A percentile compares a stretch with the other conserved stretches of the same genome.
These are phyloP conservation scores for Jordanella pulchra DNA, from an alignment of 2,797 vertebrate species.

Conservation along the genomic window DNA sequence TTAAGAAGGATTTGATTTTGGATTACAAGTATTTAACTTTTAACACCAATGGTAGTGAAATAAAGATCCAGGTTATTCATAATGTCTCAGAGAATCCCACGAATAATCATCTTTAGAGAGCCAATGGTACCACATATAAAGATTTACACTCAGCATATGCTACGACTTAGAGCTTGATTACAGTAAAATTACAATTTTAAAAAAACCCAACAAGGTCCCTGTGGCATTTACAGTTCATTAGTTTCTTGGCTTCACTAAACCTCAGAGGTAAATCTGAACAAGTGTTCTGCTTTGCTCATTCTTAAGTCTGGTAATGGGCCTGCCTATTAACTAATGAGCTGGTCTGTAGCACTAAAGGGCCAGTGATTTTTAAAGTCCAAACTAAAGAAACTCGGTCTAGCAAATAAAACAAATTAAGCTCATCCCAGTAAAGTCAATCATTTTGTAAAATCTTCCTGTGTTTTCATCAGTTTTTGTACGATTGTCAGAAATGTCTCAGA, in stretches of 20 bases:
- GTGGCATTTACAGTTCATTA: slow-evolving; percentile 50
- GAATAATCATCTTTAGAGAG: slow-evolving; percentile 10
- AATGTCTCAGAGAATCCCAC: background rate
- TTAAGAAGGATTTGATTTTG: background rate
- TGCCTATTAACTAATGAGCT: slow-evolving; percentile 64
- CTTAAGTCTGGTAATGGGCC: slow-evolving; percentile 50
- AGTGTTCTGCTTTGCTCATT: slow-evolving; percentile 47
- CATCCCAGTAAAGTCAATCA: slow-evolving; percentile 30
- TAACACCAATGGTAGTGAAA: background rate
- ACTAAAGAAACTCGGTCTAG: slow-evolving; percentile 24
- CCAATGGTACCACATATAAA: slow-evolving; percentile 3
- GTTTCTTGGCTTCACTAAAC: slow-evolving; percentile 45
- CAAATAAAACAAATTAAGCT: slow-evolving; percentile 29
- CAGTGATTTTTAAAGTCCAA: slow-evolving; percentile 41
- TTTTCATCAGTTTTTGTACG: background rate
- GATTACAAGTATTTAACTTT: background rate
- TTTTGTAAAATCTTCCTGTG: slow-evolving; percentile 24
- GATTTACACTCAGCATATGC: slow-evolving; percentile 17
- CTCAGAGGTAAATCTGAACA: slow-evolving; percentile 60
- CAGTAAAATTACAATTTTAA: slow-evolving; percentile 1
- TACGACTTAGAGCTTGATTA: slow-evolving; percentile 47
- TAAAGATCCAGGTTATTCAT: background rate
- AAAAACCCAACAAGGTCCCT: slow-evolving; percentile 26
- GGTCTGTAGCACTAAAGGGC: slow-evolving; percentile 45
- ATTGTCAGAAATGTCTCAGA: background rate